Conservation (phyloP, 1,140 invertebrate genomes). For the Babylonia areolata region DNA sequence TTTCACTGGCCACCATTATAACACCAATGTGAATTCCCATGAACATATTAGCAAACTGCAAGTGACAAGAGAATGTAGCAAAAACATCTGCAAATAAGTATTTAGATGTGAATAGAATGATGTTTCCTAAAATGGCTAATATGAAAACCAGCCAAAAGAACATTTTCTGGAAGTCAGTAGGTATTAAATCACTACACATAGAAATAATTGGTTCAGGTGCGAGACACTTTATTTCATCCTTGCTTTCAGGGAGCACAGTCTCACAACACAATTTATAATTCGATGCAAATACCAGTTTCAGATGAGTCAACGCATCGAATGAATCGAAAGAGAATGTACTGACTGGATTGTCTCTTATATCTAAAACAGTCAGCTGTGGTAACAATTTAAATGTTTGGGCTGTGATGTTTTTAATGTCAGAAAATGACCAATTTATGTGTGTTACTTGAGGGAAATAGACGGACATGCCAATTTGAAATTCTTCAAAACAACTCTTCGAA, state of each 20-base stretch:
- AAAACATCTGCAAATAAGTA: not conserved
- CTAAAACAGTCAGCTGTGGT: not conserved
- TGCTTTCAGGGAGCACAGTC: not conserved
- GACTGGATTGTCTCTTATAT: not conserved
- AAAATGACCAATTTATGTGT: not conserved
- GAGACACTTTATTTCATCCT: not conserved
- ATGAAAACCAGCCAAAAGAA: not conserved
- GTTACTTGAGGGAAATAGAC: not conserved
- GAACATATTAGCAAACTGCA: not conserved
- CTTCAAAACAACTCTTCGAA: too few relatives aligned
- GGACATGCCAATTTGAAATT: not conserved
- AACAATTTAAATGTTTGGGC: not conserved
- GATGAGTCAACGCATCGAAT: not conserved
- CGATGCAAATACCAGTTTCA: not conserved
- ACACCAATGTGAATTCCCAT: not conserved
- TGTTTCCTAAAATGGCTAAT: not conserved
- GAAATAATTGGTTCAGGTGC: not conserved
- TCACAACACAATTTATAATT: not conserved
- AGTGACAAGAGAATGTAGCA: not conserved
- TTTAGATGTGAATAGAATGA: not conserved
- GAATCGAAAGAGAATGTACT: not conserved
- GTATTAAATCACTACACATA: not conserved
- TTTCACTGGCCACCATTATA: not conserved
- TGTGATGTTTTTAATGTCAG: not conserved
- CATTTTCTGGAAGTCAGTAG: not conserved